Percentiles rank a stretch among this genome's conserved stretches.
phyloP scores from a whole-genome alignment of 2,113 vertebrate species.

The Macaca nemestrina region DNA sequence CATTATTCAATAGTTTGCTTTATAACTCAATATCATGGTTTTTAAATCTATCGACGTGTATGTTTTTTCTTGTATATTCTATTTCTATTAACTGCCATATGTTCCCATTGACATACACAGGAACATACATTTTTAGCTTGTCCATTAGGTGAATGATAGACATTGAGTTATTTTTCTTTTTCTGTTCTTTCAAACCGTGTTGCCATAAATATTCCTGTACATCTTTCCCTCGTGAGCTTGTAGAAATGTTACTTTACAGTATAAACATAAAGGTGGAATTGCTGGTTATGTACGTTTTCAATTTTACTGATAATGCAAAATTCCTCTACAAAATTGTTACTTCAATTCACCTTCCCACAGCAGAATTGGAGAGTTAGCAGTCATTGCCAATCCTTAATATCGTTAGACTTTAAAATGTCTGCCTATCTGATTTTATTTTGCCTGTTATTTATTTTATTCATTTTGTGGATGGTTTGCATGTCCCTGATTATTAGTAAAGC shows the following conservation, averaged over 20 bases:
- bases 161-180: background rate
- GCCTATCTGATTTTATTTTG: background rate
- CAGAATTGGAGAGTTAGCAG: background rate
- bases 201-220: background rate
- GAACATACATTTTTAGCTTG: background rate
- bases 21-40: background rate
- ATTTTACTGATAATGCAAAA: background rate
- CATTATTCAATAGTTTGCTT: background rate
- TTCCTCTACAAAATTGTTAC: background rate
- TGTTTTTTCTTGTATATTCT: background rate
- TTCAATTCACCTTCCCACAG: background rate
- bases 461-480: background rate
- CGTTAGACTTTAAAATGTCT: background rate
- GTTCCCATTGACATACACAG: background rate
- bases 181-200: background rate
- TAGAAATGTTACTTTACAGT: background rate
- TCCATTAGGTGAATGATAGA: background rate
- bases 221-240: background rate
- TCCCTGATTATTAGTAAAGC: background rate
- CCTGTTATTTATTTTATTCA: background rate
- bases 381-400: background rate
- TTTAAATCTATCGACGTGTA: background rate
- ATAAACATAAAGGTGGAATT: background rate
- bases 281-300: background rate
- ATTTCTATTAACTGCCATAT: background rate